Percentiles rank a stretch among this genome's conserved stretches.
Evolutionary conservation across 1,140 invertebrate genomes (phyloP).

Genomic region (Drosophila dunni): DNA sequence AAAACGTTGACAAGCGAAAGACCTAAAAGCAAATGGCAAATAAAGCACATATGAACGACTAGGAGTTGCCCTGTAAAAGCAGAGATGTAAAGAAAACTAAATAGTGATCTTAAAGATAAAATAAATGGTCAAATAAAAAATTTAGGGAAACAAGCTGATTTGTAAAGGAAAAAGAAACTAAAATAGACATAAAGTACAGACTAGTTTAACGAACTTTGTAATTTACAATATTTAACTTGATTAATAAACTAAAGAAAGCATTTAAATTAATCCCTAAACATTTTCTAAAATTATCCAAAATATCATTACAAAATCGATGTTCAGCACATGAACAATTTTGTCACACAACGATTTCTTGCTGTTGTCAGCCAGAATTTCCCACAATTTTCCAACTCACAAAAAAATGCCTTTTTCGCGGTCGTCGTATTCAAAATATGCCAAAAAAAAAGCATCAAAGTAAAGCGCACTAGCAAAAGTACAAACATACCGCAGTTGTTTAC

Average conservation of each 20-base stretch:
- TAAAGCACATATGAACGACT: not conserved
- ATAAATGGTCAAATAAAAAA: too few species aligned
- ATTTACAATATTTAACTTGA: too few species aligned
- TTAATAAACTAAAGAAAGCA: too few species aligned
- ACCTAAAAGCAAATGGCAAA: slow-evolving; percentile 1
- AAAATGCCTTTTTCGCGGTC: not conserved
- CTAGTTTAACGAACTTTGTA: too few species aligned
- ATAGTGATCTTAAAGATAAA: too few species aligned
- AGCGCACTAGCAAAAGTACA: slow-evolving; percentile 24
- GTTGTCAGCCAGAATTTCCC: not conserved
- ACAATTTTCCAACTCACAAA: not conserved
- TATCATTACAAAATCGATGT: not conserved
- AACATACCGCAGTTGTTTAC: slow-evolving; percentile 24
- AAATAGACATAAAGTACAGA: too few species aligned
- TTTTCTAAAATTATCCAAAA: too few species aligned
- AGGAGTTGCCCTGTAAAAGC: slow-evolving; percentile 9
- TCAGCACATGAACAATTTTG: not conserved
- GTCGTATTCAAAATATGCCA: not conserved
- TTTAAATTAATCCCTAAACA: too few species aligned
- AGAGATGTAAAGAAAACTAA: too few species aligned
- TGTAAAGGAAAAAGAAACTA: too few species aligned
- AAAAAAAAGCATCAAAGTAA: slow-evolving; percentile 10
- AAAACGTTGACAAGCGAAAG: slow-evolving; percentile 38
- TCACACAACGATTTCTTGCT: not conserved
- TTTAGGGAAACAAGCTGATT: too few species aligned